Base-by-base conservation (phyloP, 2,113 vertebrate species). In the Rattus norvegicus region DNA sequence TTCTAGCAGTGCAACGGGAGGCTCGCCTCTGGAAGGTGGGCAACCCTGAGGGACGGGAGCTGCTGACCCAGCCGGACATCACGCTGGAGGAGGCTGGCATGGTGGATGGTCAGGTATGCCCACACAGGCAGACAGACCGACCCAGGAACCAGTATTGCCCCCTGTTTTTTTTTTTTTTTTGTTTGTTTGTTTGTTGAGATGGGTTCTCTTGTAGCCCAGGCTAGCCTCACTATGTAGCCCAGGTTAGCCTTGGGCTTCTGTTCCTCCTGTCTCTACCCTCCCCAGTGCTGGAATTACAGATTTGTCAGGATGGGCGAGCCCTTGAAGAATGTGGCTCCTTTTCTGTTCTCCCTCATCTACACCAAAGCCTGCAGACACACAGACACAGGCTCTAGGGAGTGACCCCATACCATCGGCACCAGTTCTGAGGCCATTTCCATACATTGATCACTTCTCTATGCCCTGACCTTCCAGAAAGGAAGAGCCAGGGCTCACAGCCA, bases 11-110 rank as follows among this genome's bases (percentile, higher is more conserved):
- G 54, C 12, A 90, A 77, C 79, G 26, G 94, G 88, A 80, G 69
- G 95, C 96, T 61, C 13, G 11, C 43, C 93, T 95, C 90, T 91
- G 94, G 92, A 69, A 92, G 65, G 73, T 69, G 69, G 28, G 73
- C 12, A 61, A 79, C 76, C 84, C 9, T 0, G 47, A 79, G 73
- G 54, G 73, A 59, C 9, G 3, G 92, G 83, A 97, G 61, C 83
- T 56, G 56, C 88, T 91, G 94, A 67, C 59, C 39, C 49, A 49
- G 87, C 88, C 87, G 30, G 96, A 98, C 92, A 72, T 95, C 72
- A 89, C 94, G 30, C 30, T 47, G 30, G 79, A 80, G 61, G 83
- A 63, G 61, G 24, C 24, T 0, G 61, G 85, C 28, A 30, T 92
- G 30, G 30, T 76, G 49, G 49, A 81, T 0, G 80, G 85, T 70